These are phyloP conservation scores for Hyaena hyaena DNA, from an alignment of 2,113 vertebrate species.

Conservation along the genomic window DNA sequence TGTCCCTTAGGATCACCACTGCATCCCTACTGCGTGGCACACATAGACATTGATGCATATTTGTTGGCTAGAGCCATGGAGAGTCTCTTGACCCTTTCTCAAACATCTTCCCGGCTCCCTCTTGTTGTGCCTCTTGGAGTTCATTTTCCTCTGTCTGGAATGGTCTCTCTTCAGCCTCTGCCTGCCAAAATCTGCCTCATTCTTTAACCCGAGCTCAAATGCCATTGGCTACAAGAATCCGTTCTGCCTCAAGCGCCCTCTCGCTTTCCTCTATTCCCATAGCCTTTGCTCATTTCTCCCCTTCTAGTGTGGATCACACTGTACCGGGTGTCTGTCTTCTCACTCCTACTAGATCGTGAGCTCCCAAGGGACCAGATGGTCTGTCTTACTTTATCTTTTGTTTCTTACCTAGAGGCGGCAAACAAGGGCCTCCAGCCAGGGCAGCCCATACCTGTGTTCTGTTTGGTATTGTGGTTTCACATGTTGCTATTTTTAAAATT, in stretches of 20 bases:
- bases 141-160: background rate
- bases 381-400: background rate
- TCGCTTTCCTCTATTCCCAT: background rate
- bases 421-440: background rate
- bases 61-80: background rate
- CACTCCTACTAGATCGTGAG: background rate
- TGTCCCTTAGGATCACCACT: background rate
- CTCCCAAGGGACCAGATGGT: background rate
- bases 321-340: background rate
- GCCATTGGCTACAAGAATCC: background rate
- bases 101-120: background rate
- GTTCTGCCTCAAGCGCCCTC: background rate
- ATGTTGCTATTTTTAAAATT: slow-evolving; percentile 7
- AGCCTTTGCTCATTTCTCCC: background rate
- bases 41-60: background rate
- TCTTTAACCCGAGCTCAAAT: background rate
- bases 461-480: background rate
- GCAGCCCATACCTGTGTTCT: background rate
- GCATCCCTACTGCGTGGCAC: background rate
- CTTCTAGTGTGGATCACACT: background rate
- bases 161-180: background rate
- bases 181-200: slow-evolving; percentile 23
- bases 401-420: slow-evolving; percentile 8
- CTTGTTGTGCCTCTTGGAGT: background rate
- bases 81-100: background rate